A percentile compares a stretch with the other conserved stretches of the same genome.
These are phyloP conservation scores for Sebastolobus altivelis DNA, from an alignment of 2,797 vertebrate genomes.

Conservation along the genomic window DNA sequence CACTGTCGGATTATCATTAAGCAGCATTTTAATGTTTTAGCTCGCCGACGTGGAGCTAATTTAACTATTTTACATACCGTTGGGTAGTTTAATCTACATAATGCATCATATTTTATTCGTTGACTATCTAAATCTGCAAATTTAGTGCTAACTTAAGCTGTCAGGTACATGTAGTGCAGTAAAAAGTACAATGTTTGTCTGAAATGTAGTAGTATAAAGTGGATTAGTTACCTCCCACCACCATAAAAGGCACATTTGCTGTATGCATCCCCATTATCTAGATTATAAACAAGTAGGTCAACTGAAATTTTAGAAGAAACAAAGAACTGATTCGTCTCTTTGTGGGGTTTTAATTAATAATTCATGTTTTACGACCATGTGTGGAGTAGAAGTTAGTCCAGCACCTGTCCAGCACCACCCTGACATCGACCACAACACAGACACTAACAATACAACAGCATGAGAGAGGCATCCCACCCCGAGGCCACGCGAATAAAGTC, in stretches of 20 bases:
- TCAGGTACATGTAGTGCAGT: no score
- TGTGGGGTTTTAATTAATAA: constrained; percentile 43
- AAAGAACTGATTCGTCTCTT: constrained; percentile 26
- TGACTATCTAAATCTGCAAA: background rate
- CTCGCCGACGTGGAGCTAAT: background rate
- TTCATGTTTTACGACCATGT: constrained; percentile 36
- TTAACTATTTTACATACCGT: background rate
- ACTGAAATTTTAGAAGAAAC: constrained; percentile 3
- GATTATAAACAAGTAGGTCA: background rate
- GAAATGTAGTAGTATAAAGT: background rate
- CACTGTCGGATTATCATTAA: background rate
- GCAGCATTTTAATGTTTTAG: background rate
- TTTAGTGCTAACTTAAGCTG: background rate
- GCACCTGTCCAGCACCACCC: constrained; percentile 44
- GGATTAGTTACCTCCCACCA: background rate
- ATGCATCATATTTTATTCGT: background rate
- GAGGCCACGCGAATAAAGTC: constrained; percentile 30
- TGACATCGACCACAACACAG: constrained; percentile 37
- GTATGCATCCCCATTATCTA: background rate
- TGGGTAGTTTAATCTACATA: background rate
- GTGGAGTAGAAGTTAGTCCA: constrained; percentile 17
- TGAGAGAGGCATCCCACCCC: constrained; percentile 1
- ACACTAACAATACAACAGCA: background rate
- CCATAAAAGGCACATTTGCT: constrained; percentile 33
- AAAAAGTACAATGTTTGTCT: background rate